These are phyloP conservation scores for Craniophora ligustri DNA, from an alignment of 2,888 invertebrate genomes.

Conservation along the genomic window DNA sequence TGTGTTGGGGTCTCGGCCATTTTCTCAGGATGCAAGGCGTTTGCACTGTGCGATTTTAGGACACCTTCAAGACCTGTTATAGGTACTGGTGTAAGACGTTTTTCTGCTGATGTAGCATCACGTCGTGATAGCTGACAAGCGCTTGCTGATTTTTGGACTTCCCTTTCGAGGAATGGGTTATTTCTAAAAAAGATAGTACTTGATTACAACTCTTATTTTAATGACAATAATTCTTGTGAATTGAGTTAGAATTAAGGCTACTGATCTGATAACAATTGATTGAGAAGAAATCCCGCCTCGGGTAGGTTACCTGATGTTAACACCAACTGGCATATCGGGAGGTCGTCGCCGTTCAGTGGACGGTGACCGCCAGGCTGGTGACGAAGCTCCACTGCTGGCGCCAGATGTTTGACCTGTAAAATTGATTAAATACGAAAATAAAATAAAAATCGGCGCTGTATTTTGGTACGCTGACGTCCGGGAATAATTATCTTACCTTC, in stretches of 20 bases:
- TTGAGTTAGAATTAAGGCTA: too few relatives aligned
- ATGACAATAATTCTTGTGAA: too few relatives aligned
- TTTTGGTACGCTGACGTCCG: too few relatives aligned
- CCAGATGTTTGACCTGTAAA: constrained; percentile 78
- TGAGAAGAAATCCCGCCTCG: too few relatives aligned
- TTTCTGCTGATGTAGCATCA: constrained; percentile 73
- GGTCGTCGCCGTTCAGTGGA: constrained; percentile 88
- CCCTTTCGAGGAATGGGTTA: constrained; percentile 86
- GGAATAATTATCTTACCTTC: constrained; percentile 76
- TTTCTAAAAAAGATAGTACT: constrained; percentile 67
- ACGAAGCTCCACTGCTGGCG: constrained; percentile 90
- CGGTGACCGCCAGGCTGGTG: constrained; percentile 91
- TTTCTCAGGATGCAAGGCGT: constrained; percentile 78
- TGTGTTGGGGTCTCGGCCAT: constrained; percentile 42
- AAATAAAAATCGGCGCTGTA: too few relatives aligned
- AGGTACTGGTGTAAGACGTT: constrained; percentile 67
- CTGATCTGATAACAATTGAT: too few relatives aligned
- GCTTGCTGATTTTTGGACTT: constrained; percentile 91
- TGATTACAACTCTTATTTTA: too few relatives aligned
- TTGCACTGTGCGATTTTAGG: constrained; percentile 82
- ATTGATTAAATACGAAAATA: too few relatives aligned
- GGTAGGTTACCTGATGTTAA: constrained; percentile 81
- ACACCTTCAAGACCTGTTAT: constrained; percentile 72
- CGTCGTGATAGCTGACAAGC: constrained; percentile 84
- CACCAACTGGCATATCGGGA: constrained; percentile 84